phyloP scores from a whole-genome alignment of 2,888 invertebrate species.

The Drosophila multiciliata region DNA sequence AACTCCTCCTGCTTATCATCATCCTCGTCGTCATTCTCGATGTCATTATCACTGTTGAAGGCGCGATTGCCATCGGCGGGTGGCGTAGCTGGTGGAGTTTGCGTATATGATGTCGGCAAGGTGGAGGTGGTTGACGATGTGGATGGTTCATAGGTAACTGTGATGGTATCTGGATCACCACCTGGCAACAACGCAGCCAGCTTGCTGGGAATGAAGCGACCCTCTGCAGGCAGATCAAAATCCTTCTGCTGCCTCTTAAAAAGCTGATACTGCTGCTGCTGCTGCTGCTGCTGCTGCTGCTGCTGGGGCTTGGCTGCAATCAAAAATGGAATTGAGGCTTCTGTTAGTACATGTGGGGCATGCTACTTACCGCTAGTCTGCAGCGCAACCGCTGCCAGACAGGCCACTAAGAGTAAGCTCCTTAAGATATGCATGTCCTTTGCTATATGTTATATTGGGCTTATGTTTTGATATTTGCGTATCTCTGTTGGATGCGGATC shows the following conservation, averaged over 20 bases:
- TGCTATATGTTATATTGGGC: not conserved
- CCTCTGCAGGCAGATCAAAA: constrained; percentile 49
- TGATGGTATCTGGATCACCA: not conserved
- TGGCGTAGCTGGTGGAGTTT: not conserved
- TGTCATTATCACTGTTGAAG: not conserved
- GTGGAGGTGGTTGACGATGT: not conserved
- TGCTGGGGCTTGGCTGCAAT: constrained; percentile 54
- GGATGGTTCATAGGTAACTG: not conserved
- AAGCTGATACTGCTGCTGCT: constrained; percentile 41
- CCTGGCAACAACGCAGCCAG: constrained; percentile 43
- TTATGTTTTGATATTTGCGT: constrained; percentile 6
- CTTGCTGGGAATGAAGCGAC: constrained; percentile 55
- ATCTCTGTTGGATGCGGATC: constrained; percentile 57
- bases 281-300: constrained; percentile 30
- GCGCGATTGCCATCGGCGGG: constrained; percentile 8
- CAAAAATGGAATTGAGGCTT: not conserved
- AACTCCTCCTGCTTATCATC: constrained; percentile 28
- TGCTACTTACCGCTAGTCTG: constrained; percentile 54
- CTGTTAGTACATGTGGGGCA: not conserved
- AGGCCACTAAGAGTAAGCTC: constrained; percentile 54
- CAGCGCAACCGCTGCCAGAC: constrained; percentile 58
- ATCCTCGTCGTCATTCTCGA: constrained; percentile 29
- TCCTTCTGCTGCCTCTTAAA: constrained; percentile 47
- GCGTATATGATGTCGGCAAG: not conserved
- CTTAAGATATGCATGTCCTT: constrained; percentile 59